Evolutionary conservation across 2,113 vertebrate species (phyloP).

Genomic region (Charadrius vociferus): DNA sequence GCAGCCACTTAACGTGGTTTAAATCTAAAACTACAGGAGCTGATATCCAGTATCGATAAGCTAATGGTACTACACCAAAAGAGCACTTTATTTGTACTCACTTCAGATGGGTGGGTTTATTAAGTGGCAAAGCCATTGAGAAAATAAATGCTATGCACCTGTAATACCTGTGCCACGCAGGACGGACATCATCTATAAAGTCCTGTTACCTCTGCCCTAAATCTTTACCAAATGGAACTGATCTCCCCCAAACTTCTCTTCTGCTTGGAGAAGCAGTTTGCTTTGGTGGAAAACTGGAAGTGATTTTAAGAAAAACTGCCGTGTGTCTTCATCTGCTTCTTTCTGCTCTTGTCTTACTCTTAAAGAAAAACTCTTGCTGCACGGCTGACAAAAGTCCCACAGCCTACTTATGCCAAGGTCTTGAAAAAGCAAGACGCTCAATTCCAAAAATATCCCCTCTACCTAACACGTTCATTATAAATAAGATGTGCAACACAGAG

Average conservation of each 20-base stretch:
- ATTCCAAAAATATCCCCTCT: neutral
- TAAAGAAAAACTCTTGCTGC: neutral
- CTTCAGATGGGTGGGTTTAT: neutral
- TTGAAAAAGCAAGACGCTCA: neutral
- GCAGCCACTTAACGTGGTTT: rapidly evolving
- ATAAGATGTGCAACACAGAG: neutral
- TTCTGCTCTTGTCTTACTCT: neutral
- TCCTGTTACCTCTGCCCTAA: neutral
- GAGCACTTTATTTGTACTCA: neutral
- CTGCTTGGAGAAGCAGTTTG: neutral
- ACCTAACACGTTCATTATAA: neutral
- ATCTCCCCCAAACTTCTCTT: neutral
- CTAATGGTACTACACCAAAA: neutral
- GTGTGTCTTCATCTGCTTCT: neutral
- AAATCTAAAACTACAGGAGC: neutral
- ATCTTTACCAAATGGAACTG: neutral
- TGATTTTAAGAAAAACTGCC: neutral
- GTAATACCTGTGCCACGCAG: neutral
- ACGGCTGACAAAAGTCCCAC: neutral
- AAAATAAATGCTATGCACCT: neutral
- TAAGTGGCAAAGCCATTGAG: neutral
- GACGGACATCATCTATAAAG: neutral
- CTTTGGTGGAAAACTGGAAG: neutral
- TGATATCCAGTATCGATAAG: rapidly evolving
- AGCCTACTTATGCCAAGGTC: neutral